A percentile compares a stretch with the other conserved stretches of the same genome.
Conservation (phyloP, 1,140 invertebrate genomes). For the Pinna nobilis region DNA sequence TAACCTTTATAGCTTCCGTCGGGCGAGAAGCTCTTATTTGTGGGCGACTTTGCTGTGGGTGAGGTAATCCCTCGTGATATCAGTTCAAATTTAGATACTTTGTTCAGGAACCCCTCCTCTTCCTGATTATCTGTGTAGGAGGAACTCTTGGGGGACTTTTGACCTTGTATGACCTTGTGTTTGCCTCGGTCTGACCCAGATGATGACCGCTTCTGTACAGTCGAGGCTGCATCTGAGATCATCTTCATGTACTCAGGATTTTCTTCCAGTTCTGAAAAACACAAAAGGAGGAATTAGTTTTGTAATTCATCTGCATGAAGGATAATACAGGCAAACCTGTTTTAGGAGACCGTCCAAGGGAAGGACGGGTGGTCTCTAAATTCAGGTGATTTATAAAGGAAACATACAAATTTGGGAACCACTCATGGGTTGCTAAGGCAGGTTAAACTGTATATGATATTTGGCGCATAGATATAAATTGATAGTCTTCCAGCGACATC, state of each 20-base stretch:
- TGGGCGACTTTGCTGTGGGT: constrained; percentile 47
- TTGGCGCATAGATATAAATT: too few species aligned
- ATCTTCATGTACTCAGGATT: constrained; percentile 67
- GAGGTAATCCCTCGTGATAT: constrained; percentile 61
- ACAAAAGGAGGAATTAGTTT: constrained; percentile 13
- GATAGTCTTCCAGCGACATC: too few species aligned
- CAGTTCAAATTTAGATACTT: constrained; percentile 72
- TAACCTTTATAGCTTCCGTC: constrained; percentile 11
- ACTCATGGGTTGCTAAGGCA: too few species aligned
- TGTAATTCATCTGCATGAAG: too few species aligned
- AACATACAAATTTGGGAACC: too few species aligned
- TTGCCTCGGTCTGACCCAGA: constrained; percentile 25
- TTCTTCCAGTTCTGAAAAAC: constrained; percentile 63
- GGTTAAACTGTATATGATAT: too few species aligned
- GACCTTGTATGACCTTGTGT: constrained; percentile 7
- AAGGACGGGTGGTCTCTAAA: too few species aligned
- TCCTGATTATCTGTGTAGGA: constrained; percentile 57
- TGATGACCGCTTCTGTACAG: constrained; percentile 37
- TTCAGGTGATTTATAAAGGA: too few species aligned
- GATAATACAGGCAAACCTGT: too few species aligned
- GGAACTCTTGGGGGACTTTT: constrained; percentile 9
- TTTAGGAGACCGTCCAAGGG: too few species aligned
- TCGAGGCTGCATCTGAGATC: constrained; percentile 62
- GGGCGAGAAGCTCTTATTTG: constrained; percentile 24
- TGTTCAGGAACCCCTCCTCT: constrained; percentile 68